phyloP scores from a whole-genome alignment of 2,888 invertebrate genomes.

The Petrolisthes manimaculis region DNA sequence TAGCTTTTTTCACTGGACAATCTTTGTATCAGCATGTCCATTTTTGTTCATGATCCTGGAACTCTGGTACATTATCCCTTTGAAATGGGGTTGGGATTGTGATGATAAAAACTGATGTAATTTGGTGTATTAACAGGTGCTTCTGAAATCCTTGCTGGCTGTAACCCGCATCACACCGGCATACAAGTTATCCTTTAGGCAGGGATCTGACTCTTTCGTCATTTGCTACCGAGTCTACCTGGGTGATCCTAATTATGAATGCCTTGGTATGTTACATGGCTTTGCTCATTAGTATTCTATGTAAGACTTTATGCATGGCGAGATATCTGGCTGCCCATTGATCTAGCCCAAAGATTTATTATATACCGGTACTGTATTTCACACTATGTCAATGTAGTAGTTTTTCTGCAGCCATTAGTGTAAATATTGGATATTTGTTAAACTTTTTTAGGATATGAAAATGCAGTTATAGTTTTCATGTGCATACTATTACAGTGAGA shows the following conservation, averaged over 20 bases:
- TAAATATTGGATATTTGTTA: too few relatives aligned
- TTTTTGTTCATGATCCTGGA: too few relatives aligned
- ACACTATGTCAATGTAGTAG: too few relatives aligned
- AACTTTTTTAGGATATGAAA: too few relatives aligned
- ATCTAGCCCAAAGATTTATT: background rate
- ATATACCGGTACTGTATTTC: background rate
- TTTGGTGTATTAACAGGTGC: constrained; percentile 71
- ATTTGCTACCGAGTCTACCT: constrained; percentile 90
- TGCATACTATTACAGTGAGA: too few relatives aligned
- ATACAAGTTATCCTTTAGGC: constrained; percentile 89
- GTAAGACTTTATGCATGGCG: background rate
- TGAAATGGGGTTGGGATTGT: too few relatives aligned
- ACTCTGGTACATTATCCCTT: too few relatives aligned
- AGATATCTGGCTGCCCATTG: too few relatives aligned
- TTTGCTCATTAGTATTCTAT: background rate
- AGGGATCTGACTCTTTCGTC: constrained; percentile 88
- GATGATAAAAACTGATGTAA: background rate
- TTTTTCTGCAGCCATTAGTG: too few relatives aligned
- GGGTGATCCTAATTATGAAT: constrained; percentile 72
- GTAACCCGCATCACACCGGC: constrained; percentile 93
- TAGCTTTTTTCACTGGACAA: too few relatives aligned
- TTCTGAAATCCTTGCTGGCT: constrained; percentile 90
- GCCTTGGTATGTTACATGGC: constrained; percentile 34
- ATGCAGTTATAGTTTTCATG: too few relatives aligned
- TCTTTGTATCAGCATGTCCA: too few relatives aligned